Base-by-base conservation (phyloP, 2,888 invertebrate species). In the Xanthia icteritia region DNA sequence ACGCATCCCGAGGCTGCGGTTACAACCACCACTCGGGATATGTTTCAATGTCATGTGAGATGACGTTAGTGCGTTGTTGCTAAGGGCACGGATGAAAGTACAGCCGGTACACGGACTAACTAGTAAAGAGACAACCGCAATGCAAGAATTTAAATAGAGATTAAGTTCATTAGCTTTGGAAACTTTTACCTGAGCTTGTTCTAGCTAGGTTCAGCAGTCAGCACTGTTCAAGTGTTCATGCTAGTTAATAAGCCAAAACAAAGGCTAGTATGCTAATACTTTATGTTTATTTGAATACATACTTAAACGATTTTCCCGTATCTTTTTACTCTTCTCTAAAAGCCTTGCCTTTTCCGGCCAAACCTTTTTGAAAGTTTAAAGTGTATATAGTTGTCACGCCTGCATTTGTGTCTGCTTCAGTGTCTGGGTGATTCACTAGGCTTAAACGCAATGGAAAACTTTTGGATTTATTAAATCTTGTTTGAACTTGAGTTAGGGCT, bases 11-110 rank as follows among this genome's bases (percentile, higher is more conserved):
- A 90, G 94, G 93, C 92, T 96, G 93, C 90, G 93, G 94, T 95
- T 96, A 95, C 95, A 94, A 93, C 95, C 91, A 93, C 95, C 91
- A 94, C 94, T 94, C 90, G 88, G 94, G 94, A 95, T 94, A 92
- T 89, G 91, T 95, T 96, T 95, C 96, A 95, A 93, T 94, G 96
- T 93, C 93, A 89, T 86, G 87, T 88, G 89, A 86, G 84, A 86
- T 92, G 92, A 93, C 91, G 92, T 89, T 83, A 89, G 87, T 91
- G 92, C 90, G 92, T 91, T 93, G 94, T 94, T 93, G 91, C 94
- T 94, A 94, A 91, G 93, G 90, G 91, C 90, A 91, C 87, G 89
- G 88, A 90, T 91, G 90, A 90, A 88, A 87, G 85, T 78, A 82
- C 86, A 80, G 86, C 83, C 79, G 75, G 83, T 83, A 89, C 36